Evolutionary conservation across 2,797 vertebrate species (phyloP).

Genomic region (Enteromius thamalakanensis): DNA sequence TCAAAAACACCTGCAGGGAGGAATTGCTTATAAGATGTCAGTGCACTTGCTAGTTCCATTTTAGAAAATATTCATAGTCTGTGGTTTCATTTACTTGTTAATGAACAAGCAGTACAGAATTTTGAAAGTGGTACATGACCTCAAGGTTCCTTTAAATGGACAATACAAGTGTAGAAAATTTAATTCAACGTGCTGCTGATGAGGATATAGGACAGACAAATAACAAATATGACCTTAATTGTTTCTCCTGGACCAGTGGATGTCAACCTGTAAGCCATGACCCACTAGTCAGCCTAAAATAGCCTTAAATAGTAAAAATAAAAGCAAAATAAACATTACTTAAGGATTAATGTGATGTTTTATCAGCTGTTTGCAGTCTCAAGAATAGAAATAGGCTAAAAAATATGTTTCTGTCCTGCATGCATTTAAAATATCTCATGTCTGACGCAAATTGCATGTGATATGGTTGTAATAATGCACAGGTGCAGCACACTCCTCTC

Average conservation of each 20-base stretch:
- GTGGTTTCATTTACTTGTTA: background rate
- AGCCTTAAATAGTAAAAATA: background rate
- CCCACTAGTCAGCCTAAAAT: too few relatives aligned
- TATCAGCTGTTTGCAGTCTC: background rate
- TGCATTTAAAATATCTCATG: background rate
- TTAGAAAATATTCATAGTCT: background rate
- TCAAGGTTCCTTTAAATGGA: background rate
- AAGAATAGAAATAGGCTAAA: background rate
- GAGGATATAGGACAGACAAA: background rate
- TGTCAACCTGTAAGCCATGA: background rate
- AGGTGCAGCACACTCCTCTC: background rate
- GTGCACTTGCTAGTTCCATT: background rate
- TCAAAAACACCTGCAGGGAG: background rate
- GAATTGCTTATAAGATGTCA: background rate
- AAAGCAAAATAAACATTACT: background rate
- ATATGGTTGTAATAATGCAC: background rate
- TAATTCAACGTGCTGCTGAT: background rate
- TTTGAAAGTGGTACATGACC: background rate
- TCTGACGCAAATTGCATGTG: constrained; percentile 4
- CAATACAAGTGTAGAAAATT: background rate
- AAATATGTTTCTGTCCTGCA: background rate
- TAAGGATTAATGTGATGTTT: background rate
- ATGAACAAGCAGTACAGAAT: background rate
- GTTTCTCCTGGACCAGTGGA: background rate
- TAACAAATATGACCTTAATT: background rate